These are phyloP conservation scores for Chloroclysta siterata DNA, from an alignment of 2,888 invertebrate genomes.

Conservation along the genomic window DNA sequence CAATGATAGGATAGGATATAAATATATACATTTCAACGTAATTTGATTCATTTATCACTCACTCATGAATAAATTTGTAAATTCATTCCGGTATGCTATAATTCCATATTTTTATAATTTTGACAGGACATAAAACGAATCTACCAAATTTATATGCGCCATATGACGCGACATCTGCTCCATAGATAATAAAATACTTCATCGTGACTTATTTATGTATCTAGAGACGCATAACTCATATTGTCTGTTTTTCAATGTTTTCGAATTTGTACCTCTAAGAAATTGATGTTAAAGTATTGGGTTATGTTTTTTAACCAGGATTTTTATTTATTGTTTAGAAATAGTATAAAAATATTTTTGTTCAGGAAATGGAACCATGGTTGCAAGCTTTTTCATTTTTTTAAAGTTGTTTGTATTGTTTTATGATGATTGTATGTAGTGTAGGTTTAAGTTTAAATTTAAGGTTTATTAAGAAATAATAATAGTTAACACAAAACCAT, in stretches of 20 bases:
- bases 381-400: too few species aligned
- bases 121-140: constrained; percentile 50
- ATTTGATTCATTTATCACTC: constrained; percentile 13
- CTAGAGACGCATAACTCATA: constrained; percentile 45
- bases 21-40: constrained; percentile 7
- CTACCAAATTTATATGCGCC: constrained; percentile 55
- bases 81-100: constrained; percentile 40
- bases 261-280: constrained; percentile 26
- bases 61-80: constrained; percentile 8
- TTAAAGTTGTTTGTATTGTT: too few species aligned
- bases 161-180: constrained; percentile 62
- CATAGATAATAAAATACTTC: constrained; percentile 50
- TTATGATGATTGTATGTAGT: too few species aligned
- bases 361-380: too few species aligned
- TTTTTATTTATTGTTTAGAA: too few species aligned
- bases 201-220: constrained; percentile 56
- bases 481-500: too few species aligned
- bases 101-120: constrained; percentile 51
- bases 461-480: too few species aligned
- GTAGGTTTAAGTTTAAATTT: too few species aligned
- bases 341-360: too few species aligned
- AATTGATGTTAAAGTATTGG: constrained; percentile 18
- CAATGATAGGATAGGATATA: constrained; percentile 8
- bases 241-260: constrained; percentile 43
- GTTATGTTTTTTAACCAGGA: too few species aligned